phyloP scores from a whole-genome alignment of 2,888 invertebrate species.

The Pachliopta kotzebuea region DNA sequence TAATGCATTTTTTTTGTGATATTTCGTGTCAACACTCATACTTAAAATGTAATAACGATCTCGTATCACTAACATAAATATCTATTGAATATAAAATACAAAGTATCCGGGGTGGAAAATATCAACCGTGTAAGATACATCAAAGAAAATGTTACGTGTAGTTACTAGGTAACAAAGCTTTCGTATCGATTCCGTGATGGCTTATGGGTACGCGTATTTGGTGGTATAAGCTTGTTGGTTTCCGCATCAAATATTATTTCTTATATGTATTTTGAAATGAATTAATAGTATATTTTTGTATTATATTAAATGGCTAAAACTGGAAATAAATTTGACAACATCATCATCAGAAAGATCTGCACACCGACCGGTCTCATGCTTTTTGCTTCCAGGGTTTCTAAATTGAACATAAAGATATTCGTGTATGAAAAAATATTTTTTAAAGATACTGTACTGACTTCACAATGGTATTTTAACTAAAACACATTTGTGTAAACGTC shows the following conservation, averaged over 20 bases:
- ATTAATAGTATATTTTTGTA: not conserved
- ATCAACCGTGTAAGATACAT: not conserved
- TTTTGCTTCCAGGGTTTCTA: too few relatives aligned
- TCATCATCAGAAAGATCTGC: too few relatives aligned
- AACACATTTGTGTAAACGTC: slow-evolving; percentile 15
- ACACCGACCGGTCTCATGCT: too few relatives aligned
- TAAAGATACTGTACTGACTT: not conserved
- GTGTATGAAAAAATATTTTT: not conserved
- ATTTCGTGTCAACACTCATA: not conserved
- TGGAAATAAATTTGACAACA: not conserved
- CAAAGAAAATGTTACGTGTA: not conserved
- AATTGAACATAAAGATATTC: not conserved
- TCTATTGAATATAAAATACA: not conserved
- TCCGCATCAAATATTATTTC: not conserved
- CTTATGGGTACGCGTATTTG: not conserved
- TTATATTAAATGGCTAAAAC: not conserved
- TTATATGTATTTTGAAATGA: not conserved
- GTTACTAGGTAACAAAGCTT: not conserved
- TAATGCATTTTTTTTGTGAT: not conserved
- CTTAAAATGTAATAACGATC: not conserved
- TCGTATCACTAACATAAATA: not conserved
- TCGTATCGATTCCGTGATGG: not conserved
- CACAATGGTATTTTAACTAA: slow-evolving; percentile 10
- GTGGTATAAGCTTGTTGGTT: not conserved
- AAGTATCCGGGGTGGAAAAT: not conserved